Evolutionary conservation across 2,888 invertebrate genomes (phyloP).

Genomic region (Rhimphoctona megacephalus): DNA sequence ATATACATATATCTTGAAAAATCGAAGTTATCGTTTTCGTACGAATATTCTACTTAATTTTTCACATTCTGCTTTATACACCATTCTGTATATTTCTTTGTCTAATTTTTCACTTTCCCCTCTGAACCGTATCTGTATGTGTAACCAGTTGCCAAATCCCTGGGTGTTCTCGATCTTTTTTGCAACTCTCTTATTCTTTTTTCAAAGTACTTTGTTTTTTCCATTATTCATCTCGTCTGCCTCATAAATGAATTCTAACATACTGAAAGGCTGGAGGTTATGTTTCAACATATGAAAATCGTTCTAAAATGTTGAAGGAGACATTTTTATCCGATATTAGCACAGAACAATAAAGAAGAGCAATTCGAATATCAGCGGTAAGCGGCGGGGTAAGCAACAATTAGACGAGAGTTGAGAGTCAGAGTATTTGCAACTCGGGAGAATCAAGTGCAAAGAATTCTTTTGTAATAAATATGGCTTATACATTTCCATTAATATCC

Average conservation of each 20-base stretch:
- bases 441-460: neutral
- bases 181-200: neutral
- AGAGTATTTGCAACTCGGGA: neutral
- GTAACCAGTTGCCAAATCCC: neutral
- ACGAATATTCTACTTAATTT: constrained; percentile 48
- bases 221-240: neutral
- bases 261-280: neutral
- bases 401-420: neutral
- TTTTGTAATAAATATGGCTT: neutral
- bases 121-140: neutral
- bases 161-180: neutral
- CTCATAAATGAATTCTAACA: no score
- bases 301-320: neutral
- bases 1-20: constrained; percentile 60
- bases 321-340: neutral
- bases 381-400: neutral
- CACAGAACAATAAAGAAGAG: neutral
- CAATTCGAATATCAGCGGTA: neutral
- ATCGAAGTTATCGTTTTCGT: constrained; percentile 62
- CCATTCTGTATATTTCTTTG: neutral
- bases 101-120: neutral
- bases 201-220: neutral
- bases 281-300: neutral
- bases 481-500: no score
- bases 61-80: constrained; percentile 6